Evolutionary conservation across 2,888 invertebrate species (phyloP), one percentile per base, ranked within the genome.

Genomic region (Torymus aiolomorphi): DNA sequence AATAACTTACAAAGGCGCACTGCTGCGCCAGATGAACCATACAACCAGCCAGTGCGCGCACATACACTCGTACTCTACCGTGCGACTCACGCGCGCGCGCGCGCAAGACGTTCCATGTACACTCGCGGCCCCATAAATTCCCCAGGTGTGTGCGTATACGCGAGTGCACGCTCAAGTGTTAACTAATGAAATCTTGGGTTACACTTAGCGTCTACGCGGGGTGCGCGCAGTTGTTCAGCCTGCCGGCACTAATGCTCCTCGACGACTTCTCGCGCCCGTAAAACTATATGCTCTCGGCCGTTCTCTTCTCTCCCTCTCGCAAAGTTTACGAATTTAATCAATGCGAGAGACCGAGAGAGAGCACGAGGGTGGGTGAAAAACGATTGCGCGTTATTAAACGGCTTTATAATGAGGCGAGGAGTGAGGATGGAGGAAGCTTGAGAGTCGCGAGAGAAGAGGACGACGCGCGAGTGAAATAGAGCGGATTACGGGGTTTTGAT

Each of bases 181-280:
- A 84, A 83, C 83, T 84, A 84, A 84, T 84, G 84, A 84, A 84
- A 84, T 84, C 84, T 84, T 84, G 83, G 83, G 83, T 84, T 84
- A 83, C 82, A 84, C 83, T 84, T 84, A 83, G 82, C 80, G 77
- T 78, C 84, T 76, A 82, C 62, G 80, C 70, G 16, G 10, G 10
- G 70, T 16, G 57, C n/a, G 20, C 52, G 65, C 66, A 59, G 51
- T 66, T 59, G 67, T 73, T 62, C 54, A 13, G 24, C 62, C 31
- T 82, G 81, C 75, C 78, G 81, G 80, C 80, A 83, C 82, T 83
- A 83, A 82, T 78, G 80, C 79, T 79, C 78, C 71, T 69, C 70
- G 78, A 78, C 81, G 80, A 76, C 76, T 31, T 31, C 31, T 31
- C 3, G 14, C 49, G 59, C 16, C 31, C 61, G 61, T 71, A 71